Conservation (phyloP, 2,113 vertebrate species). For the Pachypanchax playfairii region DNA sequence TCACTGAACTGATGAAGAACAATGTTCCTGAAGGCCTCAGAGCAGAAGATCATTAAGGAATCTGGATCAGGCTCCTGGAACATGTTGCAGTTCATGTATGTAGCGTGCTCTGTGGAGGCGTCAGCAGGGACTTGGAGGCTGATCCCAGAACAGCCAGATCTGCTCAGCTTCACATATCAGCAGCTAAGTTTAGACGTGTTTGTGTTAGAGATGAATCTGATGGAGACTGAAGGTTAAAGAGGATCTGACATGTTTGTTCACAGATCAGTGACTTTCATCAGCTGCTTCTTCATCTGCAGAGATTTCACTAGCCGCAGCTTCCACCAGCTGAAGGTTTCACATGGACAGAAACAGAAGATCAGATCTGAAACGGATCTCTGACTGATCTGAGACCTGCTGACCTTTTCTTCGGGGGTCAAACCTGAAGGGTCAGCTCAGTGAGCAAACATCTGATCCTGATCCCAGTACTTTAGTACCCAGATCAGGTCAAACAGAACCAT, state of each 20-base stretch:
- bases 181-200: slow-evolving; percentile 52
- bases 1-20: too few relatives aligned
- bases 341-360: too few relatives aligned
- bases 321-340: too few relatives aligned
- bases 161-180: slow-evolving; percentile 36
- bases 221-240: neutral
- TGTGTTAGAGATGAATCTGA: slow-evolving; percentile 35
- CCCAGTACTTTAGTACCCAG: too few relatives aligned
- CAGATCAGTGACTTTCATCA: neutral
- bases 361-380: neutral
- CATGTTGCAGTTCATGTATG: neutral
- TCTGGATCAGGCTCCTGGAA: neutral
- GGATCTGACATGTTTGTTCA: neutral
- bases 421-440: too few relatives aligned
- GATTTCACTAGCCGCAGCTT: too few relatives aligned
- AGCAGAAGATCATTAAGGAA: neutral
- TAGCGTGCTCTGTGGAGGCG: neutral
- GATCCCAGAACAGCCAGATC: slow-evolving; percentile 31
- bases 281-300: too few relatives aligned
- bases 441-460: too few relatives aligned
- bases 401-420: neutral
- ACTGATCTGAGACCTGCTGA: neutral
- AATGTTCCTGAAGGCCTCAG: too few relatives aligned
- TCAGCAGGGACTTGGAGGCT: slow-evolving; percentile 4
- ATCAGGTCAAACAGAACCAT: too few relatives aligned